Conservation (phyloP, 2,797 vertebrate species). For the Acanthurus lineatus region DNA sequence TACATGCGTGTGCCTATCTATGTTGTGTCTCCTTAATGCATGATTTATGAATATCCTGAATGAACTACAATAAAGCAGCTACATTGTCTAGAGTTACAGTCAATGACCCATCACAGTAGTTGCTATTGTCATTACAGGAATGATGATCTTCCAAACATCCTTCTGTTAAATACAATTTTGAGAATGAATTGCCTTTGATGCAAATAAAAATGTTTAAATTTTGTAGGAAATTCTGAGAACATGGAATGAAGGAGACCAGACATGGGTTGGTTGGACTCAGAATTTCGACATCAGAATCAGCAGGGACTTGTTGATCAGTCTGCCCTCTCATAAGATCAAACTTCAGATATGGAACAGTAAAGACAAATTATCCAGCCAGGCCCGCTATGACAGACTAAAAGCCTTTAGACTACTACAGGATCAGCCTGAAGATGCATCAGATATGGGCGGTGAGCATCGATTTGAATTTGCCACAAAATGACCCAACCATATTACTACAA, state of each 20-base stretch:
- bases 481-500: not conserved
- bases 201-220: conserved; percentile 3
- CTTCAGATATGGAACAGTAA: conserved; percentile 86
- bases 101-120: conserved; percentile 16
- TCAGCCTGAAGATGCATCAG: conserved; percentile 39
- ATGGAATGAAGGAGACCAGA: conserved; percentile 84
- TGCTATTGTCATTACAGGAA: not conserved
- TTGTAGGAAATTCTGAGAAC: conserved; percentile 82
- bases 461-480: not conserved
- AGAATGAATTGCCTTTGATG: not conserved
- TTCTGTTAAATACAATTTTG: not conserved
- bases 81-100: conserved; percentile 50
- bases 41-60: conserved; percentile 51
- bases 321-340: conserved; percentile 85
- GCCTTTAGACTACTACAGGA: conserved; percentile 41
- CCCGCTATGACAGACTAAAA: conserved; percentile 73
- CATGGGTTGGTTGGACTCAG: conserved; percentile 89
- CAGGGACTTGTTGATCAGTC: conserved; percentile 83
- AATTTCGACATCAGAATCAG: conserved; percentile 78
- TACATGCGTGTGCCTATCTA: not conserved
- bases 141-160: not conserved
- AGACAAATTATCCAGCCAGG: conserved; percentile 81
- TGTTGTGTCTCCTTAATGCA: conserved; percentile 44
- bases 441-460: conserved; percentile 45
- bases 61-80: conserved; percentile 30